These are phyloP conservation scores for Picus viridis DNA, from an alignment of 2,797 vertebrate species.

Conservation along the genomic window DNA sequence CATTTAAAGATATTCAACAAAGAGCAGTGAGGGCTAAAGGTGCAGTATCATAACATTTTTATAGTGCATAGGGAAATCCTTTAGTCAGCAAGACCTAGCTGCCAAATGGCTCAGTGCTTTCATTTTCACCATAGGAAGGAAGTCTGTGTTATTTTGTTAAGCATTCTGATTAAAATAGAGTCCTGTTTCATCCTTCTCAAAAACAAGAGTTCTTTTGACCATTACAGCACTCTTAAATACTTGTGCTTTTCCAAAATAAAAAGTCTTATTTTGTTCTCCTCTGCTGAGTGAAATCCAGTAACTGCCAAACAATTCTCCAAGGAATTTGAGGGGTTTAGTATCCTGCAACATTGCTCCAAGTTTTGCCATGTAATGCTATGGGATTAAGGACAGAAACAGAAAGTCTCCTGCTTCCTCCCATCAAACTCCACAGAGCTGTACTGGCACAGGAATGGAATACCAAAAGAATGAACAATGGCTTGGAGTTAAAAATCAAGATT, in stretches of 20 bases:
- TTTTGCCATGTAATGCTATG: neutral
- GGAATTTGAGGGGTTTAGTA: neutral
- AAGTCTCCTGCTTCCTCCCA: neutral
- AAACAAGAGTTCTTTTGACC: neutral
- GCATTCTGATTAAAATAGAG: neutral
- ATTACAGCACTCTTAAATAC: neutral
- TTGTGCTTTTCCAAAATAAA: slow-evolving; percentile 8
- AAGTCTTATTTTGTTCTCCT: neutral
- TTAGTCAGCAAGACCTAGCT: neutral
- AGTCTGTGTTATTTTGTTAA: neutral
- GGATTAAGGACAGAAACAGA: neutral
- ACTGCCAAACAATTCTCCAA: neutral
- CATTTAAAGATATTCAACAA: neutral
- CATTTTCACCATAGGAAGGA: neutral
- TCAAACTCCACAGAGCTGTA: neutral
- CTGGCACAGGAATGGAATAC: neutral
- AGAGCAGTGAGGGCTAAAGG: neutral
- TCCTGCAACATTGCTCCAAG: neutral
- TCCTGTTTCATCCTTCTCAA: neutral
- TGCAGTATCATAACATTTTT: neutral
- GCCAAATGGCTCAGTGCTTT: neutral
- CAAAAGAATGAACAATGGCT: neutral
- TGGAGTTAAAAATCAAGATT: neutral
- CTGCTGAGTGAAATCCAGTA: neutral
- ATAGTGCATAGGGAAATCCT: neutral